phyloP scores from a whole-genome alignment of 2,888 invertebrate genomes.

The Melipona bicolor region DNA sequence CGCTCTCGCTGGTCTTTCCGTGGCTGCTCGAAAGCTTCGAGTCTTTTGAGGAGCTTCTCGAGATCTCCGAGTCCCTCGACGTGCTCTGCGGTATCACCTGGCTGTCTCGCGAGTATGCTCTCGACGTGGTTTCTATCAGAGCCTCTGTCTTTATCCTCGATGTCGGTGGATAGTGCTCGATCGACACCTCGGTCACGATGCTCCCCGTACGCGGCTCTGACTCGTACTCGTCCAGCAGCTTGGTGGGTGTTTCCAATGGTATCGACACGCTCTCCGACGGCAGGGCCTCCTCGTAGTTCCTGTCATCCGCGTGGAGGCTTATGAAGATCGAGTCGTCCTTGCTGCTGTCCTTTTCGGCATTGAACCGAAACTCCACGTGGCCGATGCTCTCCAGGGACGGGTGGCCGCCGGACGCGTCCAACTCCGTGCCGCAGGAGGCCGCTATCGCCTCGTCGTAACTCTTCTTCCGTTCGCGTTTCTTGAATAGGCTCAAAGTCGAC shows the following conservation, averaged over 20 bases:
- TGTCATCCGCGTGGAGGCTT: constrained; percentile 77
- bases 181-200: constrained; percentile 81
- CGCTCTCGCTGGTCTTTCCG: constrained; percentile 8
- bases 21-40: constrained; percentile 67
- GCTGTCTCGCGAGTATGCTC: constrained; percentile 64
- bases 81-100: constrained; percentile 63
- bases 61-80: constrained; percentile 74
- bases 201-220: constrained; percentile 70
- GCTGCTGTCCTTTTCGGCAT: constrained; percentile 71
- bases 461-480: constrained; percentile 81
- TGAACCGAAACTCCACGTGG: constrained; percentile 78
- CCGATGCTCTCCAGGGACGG: constrained; percentile 78
- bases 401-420: constrained; percentile 44
- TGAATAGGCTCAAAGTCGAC: constrained; percentile 81
- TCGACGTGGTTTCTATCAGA: constrained; percentile 67
- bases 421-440: constrained; percentile 45
- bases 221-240: constrained; percentile 80
- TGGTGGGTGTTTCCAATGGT: constrained; percentile 80
- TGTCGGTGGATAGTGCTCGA: constrained; percentile 78
- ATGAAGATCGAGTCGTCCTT: constrained; percentile 78
- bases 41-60: constrained; percentile 76
- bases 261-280: constrained; percentile 82
- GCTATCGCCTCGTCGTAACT: constrained; percentile 77
- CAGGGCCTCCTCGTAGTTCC: constrained; percentile 75
- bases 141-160: constrained; percentile 71